These are phyloP conservation scores for Macquaria australasica DNA, from an alignment of 2,113 vertebrate species.

Conservation along the genomic window DNA sequence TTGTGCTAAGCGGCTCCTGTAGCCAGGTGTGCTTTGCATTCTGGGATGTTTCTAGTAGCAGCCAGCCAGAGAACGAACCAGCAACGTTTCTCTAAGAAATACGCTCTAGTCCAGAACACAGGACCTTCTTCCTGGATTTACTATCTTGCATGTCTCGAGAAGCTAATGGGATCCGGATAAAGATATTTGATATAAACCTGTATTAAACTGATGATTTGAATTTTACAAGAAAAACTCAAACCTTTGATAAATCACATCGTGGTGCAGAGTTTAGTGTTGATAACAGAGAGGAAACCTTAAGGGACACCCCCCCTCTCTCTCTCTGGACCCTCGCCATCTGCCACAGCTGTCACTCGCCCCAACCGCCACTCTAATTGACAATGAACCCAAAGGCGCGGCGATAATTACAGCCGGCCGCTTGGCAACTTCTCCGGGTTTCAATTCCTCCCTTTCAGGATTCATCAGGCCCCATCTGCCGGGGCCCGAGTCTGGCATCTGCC, in stretches of 20 bases:
- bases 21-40: no score
- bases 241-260: background rate
- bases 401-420: conserved; percentile 71
- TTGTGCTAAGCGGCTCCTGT: no score
- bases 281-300: conserved; percentile 19
- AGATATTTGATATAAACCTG: no score
- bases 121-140: no score
- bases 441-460: conserved; percentile 74
- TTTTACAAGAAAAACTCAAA: background rate
- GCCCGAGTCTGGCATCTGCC: conserved; percentile 62
- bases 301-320: conserved; percentile 35
- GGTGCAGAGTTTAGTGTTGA: background rate
- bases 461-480: conserved; percentile 69
- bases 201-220: no score
- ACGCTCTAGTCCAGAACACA: no score
- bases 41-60: no score
- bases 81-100: no score
- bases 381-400: conserved; percentile 67
- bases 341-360: conserved; percentile 70
- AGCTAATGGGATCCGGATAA: no score
- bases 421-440: conserved; percentile 68
- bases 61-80: no score
- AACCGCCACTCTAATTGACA: conserved; percentile 75
- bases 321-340: conserved; percentile 63
- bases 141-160: no score